Conservation (phyloP, 2,113 vertebrate genomes). For the Coregonus clupeaformis region DNA sequence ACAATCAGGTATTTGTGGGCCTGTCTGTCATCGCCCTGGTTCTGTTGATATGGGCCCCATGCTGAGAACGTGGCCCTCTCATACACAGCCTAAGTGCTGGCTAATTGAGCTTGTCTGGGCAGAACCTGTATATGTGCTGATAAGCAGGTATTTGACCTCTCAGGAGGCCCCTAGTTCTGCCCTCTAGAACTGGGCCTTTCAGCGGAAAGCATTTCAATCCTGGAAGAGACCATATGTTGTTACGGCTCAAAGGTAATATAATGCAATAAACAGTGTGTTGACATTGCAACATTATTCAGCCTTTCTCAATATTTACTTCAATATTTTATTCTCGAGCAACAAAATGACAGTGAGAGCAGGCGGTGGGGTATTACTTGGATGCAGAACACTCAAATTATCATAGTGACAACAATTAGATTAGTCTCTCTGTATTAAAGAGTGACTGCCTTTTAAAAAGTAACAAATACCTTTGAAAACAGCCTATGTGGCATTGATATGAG, state of each 20-base stretch:
- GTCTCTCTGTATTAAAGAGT: slow-evolving; percentile 11
- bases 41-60: slow-evolving; percentile 67
- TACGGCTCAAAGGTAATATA: too few species aligned
- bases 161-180: slow-evolving; percentile 18
- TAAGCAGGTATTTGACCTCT: slow-evolving; percentile 72
- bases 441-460: too few species aligned
- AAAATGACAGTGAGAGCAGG: neutral
- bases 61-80: slow-evolving; percentile 58
- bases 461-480: slow-evolving; percentile 8
- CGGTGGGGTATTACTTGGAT: neutral
- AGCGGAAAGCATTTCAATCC: neutral
- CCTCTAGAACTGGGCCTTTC: neutral
- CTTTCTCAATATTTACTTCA: too few species aligned
- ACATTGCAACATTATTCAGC: neutral
- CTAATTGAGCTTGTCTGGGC: slow-evolving; percentile 75
- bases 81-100: slow-evolving; percentile 54
- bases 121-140: slow-evolving; percentile 70
- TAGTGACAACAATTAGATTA: slow-evolving; percentile 23
- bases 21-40: slow-evolving; percentile 70
- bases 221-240: neutral
- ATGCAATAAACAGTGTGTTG: slow-evolving; percentile 3
- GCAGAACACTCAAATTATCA: slow-evolving; percentile 18
- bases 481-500: too few species aligned
- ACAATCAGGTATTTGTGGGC: slow-evolving; percentile 71
- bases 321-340: too few species aligned